Percentiles rank a stretch among this genome's conserved stretches.
Conservation (phyloP, 2,113 vertebrate genomes). For the Uria aalge region DNA sequence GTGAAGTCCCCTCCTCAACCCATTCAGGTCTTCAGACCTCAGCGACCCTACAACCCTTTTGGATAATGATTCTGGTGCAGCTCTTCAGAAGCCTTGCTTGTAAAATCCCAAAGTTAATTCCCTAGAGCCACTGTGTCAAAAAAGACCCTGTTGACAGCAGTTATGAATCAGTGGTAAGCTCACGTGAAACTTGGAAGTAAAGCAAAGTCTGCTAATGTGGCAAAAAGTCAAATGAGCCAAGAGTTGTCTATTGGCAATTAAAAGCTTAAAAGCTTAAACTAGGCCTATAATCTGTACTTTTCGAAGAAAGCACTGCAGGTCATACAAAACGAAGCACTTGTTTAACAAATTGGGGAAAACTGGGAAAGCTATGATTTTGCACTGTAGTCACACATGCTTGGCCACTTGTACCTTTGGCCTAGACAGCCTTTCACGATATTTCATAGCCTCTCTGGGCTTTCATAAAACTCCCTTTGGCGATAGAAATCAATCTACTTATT, state of each 20-base stretch:
- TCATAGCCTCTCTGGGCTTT: background rate
- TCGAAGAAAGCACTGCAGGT: background rate
- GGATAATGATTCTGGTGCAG: background rate
- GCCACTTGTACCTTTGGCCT: background rate
- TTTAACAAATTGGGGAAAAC: background rate
- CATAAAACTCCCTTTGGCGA: background rate
- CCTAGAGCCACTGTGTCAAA: background rate
- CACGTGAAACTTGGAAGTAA: background rate
- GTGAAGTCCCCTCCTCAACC: background rate
- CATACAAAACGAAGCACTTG: background rate
- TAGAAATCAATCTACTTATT: background rate
- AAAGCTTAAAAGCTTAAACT: conserved; percentile 44
- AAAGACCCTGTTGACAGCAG: background rate
- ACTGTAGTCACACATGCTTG: background rate
- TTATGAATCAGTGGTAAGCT: background rate
- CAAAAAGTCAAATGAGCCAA: background rate
- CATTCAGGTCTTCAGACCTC: background rate
- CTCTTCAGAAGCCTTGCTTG: background rate
- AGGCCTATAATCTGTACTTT: conserved; percentile 19
- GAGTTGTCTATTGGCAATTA: conserved; percentile 32
- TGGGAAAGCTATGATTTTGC: background rate
- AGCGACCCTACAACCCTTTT: background rate
- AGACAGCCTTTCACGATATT: background rate
- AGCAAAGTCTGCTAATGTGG: background rate
- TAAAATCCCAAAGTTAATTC: background rate